These are phyloP conservation scores for Lasioglossum figueresi DNA, from an alignment of 2,888 invertebrate species.

Conservation along the genomic window DNA sequence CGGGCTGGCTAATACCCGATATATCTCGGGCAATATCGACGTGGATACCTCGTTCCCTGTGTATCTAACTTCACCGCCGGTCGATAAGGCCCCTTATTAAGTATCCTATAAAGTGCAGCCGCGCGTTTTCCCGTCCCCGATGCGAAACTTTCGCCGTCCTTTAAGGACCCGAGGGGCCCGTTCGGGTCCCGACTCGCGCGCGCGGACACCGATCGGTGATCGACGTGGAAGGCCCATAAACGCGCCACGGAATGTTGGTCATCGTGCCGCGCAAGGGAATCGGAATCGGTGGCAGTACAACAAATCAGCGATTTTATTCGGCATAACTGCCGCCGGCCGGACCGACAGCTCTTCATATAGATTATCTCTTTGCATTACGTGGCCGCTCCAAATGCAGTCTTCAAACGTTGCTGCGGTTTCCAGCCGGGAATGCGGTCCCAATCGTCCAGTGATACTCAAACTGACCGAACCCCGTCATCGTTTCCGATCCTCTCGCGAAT, in stretches of 20 bases:
- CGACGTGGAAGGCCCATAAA: constrained; percentile 69
- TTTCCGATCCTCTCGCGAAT: background rate
- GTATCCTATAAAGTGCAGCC: constrained; percentile 63
- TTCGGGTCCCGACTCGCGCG: constrained; percentile 6
- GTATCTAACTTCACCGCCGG: constrained; percentile 70
- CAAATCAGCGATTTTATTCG: constrained; percentile 81
- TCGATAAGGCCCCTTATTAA: constrained; percentile 69
- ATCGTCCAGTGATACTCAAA: constrained; percentile 80
- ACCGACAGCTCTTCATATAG: constrained; percentile 81
- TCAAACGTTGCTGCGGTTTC: constrained; percentile 74
- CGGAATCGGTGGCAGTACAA: constrained; percentile 74
- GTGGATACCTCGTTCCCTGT: constrained; percentile 66
- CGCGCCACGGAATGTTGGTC: constrained; percentile 69
- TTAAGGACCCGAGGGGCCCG: constrained; percentile 34
- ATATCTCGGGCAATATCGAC: constrained; percentile 64
- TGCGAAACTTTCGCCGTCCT: constrained; percentile 49
- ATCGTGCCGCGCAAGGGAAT: constrained; percentile 63
- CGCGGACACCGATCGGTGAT: constrained; percentile 63
- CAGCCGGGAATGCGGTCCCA: constrained; percentile 76
- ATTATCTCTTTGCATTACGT: constrained; percentile 79
- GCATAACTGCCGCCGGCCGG: constrained; percentile 72
- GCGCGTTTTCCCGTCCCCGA: constrained; percentile 59
- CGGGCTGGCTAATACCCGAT: constrained; percentile 55
- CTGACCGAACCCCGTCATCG: constrained; percentile 25
- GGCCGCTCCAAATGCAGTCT: constrained; percentile 81